These are phyloP conservation scores for human (Homo sapiens) DNA, from an alignment of 2,113 vertebrate species.

Conservation along the genomic window DNA sequence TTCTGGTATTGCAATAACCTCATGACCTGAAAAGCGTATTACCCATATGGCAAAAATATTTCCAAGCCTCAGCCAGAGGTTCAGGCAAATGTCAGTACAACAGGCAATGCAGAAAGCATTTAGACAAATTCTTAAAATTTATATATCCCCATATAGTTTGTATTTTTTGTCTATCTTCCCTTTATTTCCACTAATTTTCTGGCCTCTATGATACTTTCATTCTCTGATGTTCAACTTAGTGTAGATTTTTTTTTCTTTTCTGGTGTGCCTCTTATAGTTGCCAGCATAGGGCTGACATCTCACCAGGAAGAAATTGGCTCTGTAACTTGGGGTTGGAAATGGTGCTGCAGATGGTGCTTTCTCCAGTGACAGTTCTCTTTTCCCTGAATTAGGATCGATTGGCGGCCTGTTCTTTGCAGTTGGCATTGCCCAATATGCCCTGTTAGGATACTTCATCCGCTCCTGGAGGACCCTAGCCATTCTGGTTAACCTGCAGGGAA, in stretches of 20 bases:
- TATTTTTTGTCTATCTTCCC: neutral
- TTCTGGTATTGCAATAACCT: neutral
- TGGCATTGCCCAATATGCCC: conserved; percentile 87
- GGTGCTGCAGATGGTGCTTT: neutral
- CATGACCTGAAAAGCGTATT: neutral
- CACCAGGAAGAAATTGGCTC: neutral
- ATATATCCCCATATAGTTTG: neutral
- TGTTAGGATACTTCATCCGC: conserved; percentile 87
- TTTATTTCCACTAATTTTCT: neutral
- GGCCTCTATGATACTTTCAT: neutral
- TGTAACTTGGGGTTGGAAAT: neutral
- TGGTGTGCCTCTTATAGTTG: neutral
- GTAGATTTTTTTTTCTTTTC: neutral
- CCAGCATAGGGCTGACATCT: neutral
- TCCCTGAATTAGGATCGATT: conserved; percentile 83
- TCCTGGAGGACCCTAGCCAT: conserved; percentile 87
- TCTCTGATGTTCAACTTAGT: neutral
- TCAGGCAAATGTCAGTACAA: no score
- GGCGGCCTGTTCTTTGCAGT: conserved; percentile 88
- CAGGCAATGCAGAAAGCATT: neutral
- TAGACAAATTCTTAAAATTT: neutral
- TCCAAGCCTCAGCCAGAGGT: neutral
- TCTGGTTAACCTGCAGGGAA: conserved; percentile 87
- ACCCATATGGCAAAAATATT: neutral
- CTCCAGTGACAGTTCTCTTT: conserved; percentile 54